phyloP scores from a whole-genome alignment of 2,797 vertebrate genomes.

The Cossypha heuglini region DNA sequence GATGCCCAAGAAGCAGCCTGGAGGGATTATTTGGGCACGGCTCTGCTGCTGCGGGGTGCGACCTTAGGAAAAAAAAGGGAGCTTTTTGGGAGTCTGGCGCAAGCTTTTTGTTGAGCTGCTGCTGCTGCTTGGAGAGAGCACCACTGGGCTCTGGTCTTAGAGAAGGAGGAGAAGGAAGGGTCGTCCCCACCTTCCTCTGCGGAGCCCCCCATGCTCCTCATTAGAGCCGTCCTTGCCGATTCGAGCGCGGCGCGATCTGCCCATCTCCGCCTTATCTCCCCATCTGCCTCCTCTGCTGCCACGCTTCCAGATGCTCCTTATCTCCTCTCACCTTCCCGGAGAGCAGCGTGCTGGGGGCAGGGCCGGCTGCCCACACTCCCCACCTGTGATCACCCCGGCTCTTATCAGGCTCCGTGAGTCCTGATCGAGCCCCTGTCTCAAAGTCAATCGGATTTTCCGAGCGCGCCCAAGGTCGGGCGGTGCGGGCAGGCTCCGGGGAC shows the following conservation, averaged over 20 bases:
- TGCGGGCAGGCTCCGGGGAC: not conserved
- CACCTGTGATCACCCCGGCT: not conserved
- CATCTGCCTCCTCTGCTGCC: not conserved
- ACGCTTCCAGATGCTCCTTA: not conserved
- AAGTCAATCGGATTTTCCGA: not conserved
- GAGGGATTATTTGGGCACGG: rapidly evolving
- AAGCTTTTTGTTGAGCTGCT: not conserved
- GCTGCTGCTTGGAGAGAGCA: not conserved
- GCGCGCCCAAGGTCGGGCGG: not conserved
- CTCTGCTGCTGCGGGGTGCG: rapidly evolving
- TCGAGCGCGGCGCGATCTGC: not conserved
- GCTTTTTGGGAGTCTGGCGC: rapidly evolving
- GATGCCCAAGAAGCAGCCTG: not conserved
- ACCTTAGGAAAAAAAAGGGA: not conserved
- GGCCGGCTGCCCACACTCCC: not conserved
- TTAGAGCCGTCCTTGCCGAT: not conserved
- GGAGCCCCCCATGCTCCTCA: not conserved
- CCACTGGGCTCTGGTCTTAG: rapidly evolving
- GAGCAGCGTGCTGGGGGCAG: not conserved
- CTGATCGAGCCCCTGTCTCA: not conserved
- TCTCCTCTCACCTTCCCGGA: constrained; percentile 15
- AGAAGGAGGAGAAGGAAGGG: not conserved
- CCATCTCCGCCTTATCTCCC: not conserved
- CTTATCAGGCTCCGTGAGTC: not conserved
- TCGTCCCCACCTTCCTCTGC: not conserved